phyloP scores from a whole-genome alignment of 1,140 invertebrate species.

The Brachionus sp. region DNA sequence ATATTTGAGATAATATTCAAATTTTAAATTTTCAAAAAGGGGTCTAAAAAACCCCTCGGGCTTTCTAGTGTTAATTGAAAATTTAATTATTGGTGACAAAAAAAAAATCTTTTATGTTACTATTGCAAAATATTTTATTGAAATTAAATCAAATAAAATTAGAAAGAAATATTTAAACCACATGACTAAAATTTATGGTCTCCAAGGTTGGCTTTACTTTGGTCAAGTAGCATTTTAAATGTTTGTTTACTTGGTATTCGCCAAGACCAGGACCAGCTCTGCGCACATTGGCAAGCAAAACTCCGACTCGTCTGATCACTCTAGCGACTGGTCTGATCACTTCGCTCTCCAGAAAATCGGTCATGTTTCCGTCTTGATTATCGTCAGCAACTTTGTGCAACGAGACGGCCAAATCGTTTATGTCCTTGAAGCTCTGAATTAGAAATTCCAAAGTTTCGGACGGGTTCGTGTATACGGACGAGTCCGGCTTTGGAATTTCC shows the following conservation, averaged over 20 bases:
- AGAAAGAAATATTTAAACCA: background rate
- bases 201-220: slow-evolving; percentile 1
- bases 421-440: background rate
- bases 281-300: slow-evolving; percentile 2
- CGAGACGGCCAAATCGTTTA: background rate
- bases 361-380: slow-evolving; percentile 12
- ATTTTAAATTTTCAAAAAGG: no score
- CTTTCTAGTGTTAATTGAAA: no score
- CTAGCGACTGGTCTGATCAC: background rate
- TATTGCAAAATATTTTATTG: background rate
- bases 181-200: background rate
- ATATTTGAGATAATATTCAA: no score
- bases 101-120: no score
- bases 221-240: slow-evolving; percentile 24
- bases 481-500: background rate
- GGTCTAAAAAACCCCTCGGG: no score
- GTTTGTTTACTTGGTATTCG: slow-evolving; percentile 37
- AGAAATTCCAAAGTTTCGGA: background rate
- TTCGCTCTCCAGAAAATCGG: slow-evolving; percentile 2
- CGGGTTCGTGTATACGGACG: background rate
- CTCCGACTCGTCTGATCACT: background rate
- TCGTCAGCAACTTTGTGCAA: slow-evolving; percentile 9
- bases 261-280: slow-evolving; percentile 6
- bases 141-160: background rate
- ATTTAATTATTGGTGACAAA: no score